Evolutionary conservation across 2,888 invertebrate genomes (phyloP).

Genomic region (Lasioglossum zephyrum): DNA sequence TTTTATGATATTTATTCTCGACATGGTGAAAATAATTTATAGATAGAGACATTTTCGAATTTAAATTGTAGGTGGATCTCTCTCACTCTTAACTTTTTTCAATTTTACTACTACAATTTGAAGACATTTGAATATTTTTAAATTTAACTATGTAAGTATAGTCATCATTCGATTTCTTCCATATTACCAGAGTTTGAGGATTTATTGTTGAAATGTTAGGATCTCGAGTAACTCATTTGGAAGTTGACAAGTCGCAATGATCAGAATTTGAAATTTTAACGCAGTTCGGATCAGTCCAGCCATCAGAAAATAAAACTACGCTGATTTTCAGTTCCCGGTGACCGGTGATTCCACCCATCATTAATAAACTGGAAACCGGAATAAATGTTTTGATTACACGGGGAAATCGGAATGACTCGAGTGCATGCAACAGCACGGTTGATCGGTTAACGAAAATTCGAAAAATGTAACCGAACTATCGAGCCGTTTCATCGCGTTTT

Average conservation of each 20-base stretch:
- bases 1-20: neutral
- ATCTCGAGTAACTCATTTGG: neutral
- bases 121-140: neutral
- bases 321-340: neutral
- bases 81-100: neutral
- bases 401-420: neutral
- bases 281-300: neutral
- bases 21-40: neutral
- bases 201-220: neutral
- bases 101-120: neutral
- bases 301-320: neutral
- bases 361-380: neutral
- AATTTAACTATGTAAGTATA: neutral
- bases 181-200: neutral
- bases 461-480: constrained; percentile 11
- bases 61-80: neutral
- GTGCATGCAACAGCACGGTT: neutral
- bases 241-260: neutral
- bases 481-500: constrained; percentile 11
- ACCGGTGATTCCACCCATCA: neutral
- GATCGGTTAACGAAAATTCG: neutral
- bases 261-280: neutral
- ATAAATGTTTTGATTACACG: neutral
- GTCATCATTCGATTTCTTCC: neutral
- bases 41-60: neutral